Evolutionary conservation across 2,113 vertebrate genomes (phyloP), one percentile per base, ranked within the genome.

Genomic region (Aleadryas rufinucha): DNA sequence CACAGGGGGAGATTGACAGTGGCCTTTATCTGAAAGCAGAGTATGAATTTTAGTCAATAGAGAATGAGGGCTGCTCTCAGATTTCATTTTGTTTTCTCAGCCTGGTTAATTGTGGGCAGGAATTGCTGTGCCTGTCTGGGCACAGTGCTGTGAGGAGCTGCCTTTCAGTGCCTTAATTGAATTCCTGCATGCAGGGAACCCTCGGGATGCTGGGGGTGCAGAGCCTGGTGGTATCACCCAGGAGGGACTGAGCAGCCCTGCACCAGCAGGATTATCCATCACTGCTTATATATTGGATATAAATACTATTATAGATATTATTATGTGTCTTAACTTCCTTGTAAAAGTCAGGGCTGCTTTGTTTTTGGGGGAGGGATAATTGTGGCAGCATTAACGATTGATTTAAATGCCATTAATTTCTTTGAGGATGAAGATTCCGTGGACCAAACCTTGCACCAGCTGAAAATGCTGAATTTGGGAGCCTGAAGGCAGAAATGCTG

Each of bases 1-100:
- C 84, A 75, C 47, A 56, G 82, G 57, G 74, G 81, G 68, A 82
- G 97, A 96, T 91, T 97, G 96, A 75, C 93, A 93, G 93, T 81
- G 95, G 91, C 94, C 96, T 98, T 97, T 96, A 94, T 97, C 94
- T 95, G 87, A 61, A 35, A 86, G 93, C 93, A 60, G 89, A 94
- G 66, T 19, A 35, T 77, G 91, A 81, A 94, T 91, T 94, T 76
- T 30, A 87, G 91, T 90, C 88, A 92, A 84, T 71, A 93, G 84
- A 75, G 85, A 92, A 90, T 90, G 88, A 97, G 83, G 57, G 69
- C 76, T 82, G 64, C 88, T 89, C 93, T 92, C 85, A 52, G 78
- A 79, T 97, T 96, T 83, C 90, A 79, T 57, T 94, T 76, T 77
- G 65, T 81, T 94, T 96, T 89, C 90, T 89, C 53, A 22, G 77